These are phyloP conservation scores for Andrena dorsata DNA, from an alignment of 2,888 invertebrate genomes.

Conservation along the genomic window DNA sequence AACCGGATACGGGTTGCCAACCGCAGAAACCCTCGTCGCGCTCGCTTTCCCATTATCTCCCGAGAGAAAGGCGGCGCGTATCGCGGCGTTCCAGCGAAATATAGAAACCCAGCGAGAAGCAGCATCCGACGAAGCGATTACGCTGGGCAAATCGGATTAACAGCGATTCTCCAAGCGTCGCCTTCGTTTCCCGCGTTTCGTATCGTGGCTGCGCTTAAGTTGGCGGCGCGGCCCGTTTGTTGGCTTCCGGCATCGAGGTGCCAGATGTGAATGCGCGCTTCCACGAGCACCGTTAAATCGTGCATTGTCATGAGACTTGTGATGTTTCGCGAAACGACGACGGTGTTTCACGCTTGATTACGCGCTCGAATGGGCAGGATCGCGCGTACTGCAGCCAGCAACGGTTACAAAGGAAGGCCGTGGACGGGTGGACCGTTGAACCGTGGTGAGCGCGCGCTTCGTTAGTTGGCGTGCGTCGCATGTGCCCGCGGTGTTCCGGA, in stretches of 20 bases:
- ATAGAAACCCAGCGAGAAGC: neutral
- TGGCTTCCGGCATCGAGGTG: constrained; percentile 61
- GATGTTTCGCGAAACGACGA: constrained; percentile 48
- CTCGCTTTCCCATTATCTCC: neutral
- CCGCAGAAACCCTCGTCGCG: neutral
- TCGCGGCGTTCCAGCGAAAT: neutral
- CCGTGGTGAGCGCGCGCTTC: neutral
- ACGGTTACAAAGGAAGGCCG: neutral
- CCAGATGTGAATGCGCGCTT: constrained; percentile 76
- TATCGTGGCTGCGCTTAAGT: constrained; percentile 33
- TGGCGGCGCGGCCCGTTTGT: constrained; percentile 43
- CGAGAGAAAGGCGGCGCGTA: neutral
- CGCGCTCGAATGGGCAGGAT: constrained; percentile 12
- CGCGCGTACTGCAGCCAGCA: neutral
- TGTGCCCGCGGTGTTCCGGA: constrained; percentile 53
- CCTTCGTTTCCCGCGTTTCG: constrained; percentile 51
- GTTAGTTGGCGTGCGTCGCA: constrained; percentile 54
- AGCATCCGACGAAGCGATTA: neutral
- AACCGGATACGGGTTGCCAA: constrained; percentile 46
- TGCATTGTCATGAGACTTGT: constrained; percentile 75
- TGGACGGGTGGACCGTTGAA: neutral
- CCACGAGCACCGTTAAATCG: constrained; percentile 71
- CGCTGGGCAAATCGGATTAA: neutral
- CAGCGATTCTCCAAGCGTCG: neutral
- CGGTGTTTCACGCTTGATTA: constrained; percentile 3